A percentile compares a stretch with the other conserved stretches of the same genome.
phyloP scores from a whole-genome alignment of 2,113 vertebrate species.

The Caloenas nicobarica region DNA sequence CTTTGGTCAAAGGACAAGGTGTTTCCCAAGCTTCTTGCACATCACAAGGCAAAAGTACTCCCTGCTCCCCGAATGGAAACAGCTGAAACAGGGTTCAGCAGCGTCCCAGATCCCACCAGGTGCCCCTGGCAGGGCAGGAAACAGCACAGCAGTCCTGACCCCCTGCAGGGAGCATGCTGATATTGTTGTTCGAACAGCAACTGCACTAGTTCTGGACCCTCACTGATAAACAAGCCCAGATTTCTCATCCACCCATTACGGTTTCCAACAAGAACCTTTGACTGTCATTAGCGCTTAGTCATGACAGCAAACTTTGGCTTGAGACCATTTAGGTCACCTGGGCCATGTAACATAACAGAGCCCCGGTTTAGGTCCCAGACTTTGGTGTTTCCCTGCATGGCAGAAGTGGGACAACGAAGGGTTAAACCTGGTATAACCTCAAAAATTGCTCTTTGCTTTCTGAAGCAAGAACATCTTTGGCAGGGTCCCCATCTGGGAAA shows the following conservation, averaged over 20 bases:
- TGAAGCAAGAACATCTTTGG: conserved; percentile 42
- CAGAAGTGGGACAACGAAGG: background rate
- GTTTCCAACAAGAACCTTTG: background rate
- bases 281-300: background rate
- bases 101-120: background rate
- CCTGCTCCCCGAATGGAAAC: background rate
- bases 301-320: background rate
- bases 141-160: background rate
- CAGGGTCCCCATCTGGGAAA: conserved; percentile 47
- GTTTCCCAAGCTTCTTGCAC: background rate
- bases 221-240: background rate
- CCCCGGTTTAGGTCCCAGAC: background rate
- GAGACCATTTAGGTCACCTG: background rate
- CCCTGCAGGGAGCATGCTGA: background rate
- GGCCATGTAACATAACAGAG: background rate
- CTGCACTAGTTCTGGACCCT: background rate
- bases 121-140: background rate
- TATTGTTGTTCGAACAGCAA: background rate
- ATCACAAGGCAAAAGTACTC: background rate
- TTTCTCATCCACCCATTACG: background rate
- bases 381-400: background rate
- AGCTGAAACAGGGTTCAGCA: background rate
- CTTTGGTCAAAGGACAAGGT: background rate
- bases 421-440: conserved; percentile 42
- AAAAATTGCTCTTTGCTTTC: background rate